These are phyloP conservation scores for Tenthredo scrophulariae DNA, from an alignment of 2,888 invertebrate species.

Conservation along the genomic window DNA sequence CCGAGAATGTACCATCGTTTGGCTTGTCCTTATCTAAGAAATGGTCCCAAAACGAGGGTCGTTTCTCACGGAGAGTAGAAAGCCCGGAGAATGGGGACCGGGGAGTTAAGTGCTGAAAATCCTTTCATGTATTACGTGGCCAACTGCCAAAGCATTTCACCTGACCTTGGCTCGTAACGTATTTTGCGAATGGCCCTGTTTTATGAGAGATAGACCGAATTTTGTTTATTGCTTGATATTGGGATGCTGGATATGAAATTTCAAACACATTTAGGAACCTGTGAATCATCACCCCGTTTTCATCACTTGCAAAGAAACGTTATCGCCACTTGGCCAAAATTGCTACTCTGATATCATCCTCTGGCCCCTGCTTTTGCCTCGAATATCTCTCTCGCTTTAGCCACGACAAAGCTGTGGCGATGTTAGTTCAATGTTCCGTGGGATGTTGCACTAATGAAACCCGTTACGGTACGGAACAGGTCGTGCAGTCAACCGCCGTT, in stretches of 20 bases:
- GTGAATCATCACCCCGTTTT: not conserved
- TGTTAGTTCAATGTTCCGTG: constrained; percentile 15
- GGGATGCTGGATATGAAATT: not conserved
- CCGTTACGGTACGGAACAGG: constrained; percentile 5
- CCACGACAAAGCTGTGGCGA: constrained; percentile 15
- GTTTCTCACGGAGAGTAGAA: constrained; percentile 1
- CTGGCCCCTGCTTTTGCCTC: not conserved
- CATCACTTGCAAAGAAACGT: not conserved
- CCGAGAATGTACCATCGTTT: not conserved
- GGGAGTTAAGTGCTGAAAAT: not conserved
- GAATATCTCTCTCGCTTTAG: not conserved
- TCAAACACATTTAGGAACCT: not conserved
- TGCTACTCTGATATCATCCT: not conserved
- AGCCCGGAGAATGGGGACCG: not conserved
- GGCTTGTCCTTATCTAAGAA: constrained; percentile 21
- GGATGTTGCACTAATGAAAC: constrained; percentile 51
- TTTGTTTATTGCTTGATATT: not conserved
- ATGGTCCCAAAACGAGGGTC: constrained; percentile 25
- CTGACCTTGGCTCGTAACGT: constrained; percentile 25
- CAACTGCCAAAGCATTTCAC: not conserved
- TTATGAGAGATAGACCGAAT: not conserved
- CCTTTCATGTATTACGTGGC: constrained; percentile 28
- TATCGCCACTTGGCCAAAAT: not conserved
- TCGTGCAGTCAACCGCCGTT: constrained; percentile 30
- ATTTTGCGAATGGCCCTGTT: not conserved